Evolutionary conservation across 2,113 vertebrate genomes (phyloP).

Genomic region (Coptodon bakossiorum): DNA sequence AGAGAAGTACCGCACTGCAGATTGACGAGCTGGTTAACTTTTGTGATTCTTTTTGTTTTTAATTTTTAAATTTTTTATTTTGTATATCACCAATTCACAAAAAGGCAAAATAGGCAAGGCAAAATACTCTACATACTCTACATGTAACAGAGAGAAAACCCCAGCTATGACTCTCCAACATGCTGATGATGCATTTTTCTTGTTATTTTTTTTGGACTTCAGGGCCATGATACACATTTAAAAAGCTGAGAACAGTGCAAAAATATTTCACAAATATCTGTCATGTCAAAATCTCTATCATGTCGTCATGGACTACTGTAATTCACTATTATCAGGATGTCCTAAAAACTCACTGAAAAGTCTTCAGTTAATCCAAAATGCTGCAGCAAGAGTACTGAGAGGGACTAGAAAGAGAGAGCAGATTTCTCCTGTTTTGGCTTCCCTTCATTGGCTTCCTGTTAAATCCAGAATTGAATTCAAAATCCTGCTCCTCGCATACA

Average conservation of each 20-base stretch:
- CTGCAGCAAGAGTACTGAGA: no score
- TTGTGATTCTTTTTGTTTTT: background rate
- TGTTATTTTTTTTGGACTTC: background rate
- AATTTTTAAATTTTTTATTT: rapidly evolving
- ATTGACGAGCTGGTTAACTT: background rate
- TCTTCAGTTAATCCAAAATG: no score
- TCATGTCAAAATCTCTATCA: background rate
- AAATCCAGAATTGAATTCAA: no score
- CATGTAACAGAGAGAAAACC: background rate
- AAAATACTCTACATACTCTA: no score
- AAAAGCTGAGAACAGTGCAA: background rate
- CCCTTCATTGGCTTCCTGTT: no score
- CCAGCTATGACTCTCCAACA: background rate
- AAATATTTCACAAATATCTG: background rate
- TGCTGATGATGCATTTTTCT: rapidly evolving
- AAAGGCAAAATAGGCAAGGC: no score
- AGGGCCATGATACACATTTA: rapidly evolving
- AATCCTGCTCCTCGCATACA: no score
- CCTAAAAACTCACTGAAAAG: no score
- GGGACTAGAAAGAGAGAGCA: no score
- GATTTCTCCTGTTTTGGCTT: no score
- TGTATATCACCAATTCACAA: background rate
- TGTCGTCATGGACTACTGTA: no score
- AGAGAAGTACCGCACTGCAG: rapidly evolving
- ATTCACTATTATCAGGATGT: no score